Evolutionary conservation across 2,888 invertebrate genomes (phyloP).

Genomic region (Eupithecia subfuscata): DNA sequence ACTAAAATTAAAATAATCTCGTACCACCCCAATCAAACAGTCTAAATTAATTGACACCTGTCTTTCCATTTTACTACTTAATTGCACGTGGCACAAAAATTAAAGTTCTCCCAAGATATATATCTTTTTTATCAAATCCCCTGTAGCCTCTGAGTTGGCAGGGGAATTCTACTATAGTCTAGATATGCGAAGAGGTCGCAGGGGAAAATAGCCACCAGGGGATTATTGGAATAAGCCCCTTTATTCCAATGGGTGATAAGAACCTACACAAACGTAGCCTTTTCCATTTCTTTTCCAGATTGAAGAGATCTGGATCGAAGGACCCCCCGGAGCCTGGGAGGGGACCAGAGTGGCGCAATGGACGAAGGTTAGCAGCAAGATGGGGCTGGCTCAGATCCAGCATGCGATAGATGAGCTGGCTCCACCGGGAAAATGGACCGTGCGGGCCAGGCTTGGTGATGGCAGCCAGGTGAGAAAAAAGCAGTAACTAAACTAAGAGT

Average conservation of each 20-base stretch:
- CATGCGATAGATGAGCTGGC: conserved; percentile 75
- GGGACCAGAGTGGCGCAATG: conserved; percentile 86
- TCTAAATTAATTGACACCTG: too few relatives aligned
- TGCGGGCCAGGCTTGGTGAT: conserved; percentile 66
- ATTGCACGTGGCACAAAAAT: too few relatives aligned
- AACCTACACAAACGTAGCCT: not conserved
- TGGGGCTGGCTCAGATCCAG: conserved; percentile 85
- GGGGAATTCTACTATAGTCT: too few relatives aligned
- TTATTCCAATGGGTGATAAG: not conserved
- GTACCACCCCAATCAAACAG: too few relatives aligned
- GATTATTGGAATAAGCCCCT: not conserved
- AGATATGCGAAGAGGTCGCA: too few relatives aligned
- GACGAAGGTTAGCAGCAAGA: conserved; percentile 83
- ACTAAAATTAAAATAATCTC: too few relatives aligned
- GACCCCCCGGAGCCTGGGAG: conserved; percentile 83
- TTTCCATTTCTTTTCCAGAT: conserved; percentile 69
- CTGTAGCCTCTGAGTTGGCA: too few relatives aligned
- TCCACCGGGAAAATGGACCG: conserved; percentile 68
- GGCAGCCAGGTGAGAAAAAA: conserved; percentile 65
- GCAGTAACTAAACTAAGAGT: too few relatives aligned
- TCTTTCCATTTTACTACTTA: too few relatives aligned
- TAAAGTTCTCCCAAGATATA: too few relatives aligned
- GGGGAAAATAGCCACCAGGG: not conserved
- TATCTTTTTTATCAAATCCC: too few relatives aligned
- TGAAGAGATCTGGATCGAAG: conserved; percentile 86